Conservation (phyloP, 2,113 vertebrate species). For the Struthidea cinerea region DNA sequence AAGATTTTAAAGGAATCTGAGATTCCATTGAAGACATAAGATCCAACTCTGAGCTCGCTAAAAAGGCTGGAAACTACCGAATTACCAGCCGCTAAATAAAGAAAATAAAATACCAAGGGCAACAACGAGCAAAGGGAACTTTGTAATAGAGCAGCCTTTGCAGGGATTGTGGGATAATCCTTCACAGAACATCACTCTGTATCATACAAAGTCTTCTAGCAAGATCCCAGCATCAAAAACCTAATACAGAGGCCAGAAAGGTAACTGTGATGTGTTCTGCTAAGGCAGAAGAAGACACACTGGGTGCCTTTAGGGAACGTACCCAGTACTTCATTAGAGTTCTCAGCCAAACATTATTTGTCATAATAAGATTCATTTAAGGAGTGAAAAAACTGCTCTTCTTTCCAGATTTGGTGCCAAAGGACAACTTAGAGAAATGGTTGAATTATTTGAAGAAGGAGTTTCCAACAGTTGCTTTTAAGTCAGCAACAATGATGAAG, state of each 20-base stretch:
- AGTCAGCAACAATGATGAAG: conserved; percentile 75
- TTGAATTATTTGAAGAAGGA: conserved; percentile 81
- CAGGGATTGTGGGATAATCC: neutral
- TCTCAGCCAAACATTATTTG: neutral
- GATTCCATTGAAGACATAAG: conserved; percentile 67
- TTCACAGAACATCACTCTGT: neutral
- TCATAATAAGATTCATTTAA: neutral
- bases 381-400: neutral
- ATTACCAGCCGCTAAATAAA: neutral
- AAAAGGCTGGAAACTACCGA: neutral
- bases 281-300: neutral
- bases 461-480: conserved; percentile 88
- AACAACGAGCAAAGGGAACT: neutral
- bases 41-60: conserved; percentile 79
- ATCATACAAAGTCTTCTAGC: neutral
- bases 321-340: neutral
- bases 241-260: neutral
- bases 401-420: conserved; percentile 87
- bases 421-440: conserved; percentile 84
- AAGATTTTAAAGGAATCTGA: conserved; percentile 64
- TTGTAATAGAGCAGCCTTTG: neutral
- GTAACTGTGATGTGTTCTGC: neutral
- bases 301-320: neutral
- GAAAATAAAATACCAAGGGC: neutral
- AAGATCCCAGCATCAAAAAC: neutral